Conservation (phyloP, 2,888 invertebrate genomes). For the Chromoteleia sp. region DNA sequence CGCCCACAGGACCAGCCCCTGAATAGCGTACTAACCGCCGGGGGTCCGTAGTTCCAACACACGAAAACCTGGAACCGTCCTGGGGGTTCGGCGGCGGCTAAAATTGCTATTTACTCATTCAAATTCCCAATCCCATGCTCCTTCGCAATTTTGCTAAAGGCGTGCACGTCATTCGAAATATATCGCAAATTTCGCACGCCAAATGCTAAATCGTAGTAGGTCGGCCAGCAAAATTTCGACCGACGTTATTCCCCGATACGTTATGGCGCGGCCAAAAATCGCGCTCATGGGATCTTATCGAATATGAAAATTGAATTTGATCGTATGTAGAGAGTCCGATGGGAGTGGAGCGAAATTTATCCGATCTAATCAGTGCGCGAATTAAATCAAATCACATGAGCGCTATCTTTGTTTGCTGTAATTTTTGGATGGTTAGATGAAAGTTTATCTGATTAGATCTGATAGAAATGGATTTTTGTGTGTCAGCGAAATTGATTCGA, state of each 20-base stretch:
- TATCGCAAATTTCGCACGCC: conserved; percentile 49
- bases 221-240: conserved; percentile 15
- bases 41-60: too few species aligned
- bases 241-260: background rate
- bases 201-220: conserved; percentile 31
- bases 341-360: background rate
- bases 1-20: too few species aligned
- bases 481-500: conserved; percentile 45
- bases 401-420: conserved; percentile 21
- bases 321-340: background rate
- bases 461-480: conserved; percentile 37
- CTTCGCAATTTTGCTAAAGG: conserved; percentile 63
- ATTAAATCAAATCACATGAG: conserved; percentile 39
- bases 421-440: conserved; percentile 26
- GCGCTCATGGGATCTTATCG: conserved; percentile 29
- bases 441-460: conserved; percentile 41
- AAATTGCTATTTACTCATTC: conserved; percentile 67
- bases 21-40: too few species aligned
- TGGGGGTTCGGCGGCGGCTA: conserved; percentile 54
- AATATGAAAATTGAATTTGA: conserved; percentile 54
- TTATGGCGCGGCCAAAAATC: conserved; percentile 18
- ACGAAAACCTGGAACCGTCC: conserved; percentile 56
- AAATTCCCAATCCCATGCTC: conserved; percentile 65
- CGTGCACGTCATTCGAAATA: conserved; percentile 56
- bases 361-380: conserved; percentile 29